These are phyloP conservation scores for Myiozetetes cayanensis DNA, from an alignment of 2,113 vertebrate species.

Conservation along the genomic window DNA sequence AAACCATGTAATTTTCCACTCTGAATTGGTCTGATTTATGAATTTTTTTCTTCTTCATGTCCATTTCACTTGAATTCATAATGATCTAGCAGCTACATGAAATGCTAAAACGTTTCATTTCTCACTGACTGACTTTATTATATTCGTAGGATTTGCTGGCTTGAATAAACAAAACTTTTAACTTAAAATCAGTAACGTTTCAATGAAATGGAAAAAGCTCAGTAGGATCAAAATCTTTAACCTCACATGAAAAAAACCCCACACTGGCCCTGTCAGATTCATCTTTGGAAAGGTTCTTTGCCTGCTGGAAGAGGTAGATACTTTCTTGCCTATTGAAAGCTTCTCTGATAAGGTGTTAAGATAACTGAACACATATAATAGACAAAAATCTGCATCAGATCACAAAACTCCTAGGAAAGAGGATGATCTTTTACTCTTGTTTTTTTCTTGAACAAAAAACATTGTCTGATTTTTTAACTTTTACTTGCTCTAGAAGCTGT, in stretches of 20 bases:
- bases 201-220: neutral
- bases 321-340: neutral
- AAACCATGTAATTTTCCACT: neutral
- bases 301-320: neutral
- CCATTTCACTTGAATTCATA: neutral
- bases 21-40: neutral
- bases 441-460: neutral
- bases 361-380: neutral
- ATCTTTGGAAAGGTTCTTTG: neutral
- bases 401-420: neutral
- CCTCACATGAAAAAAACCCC: neutral
- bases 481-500: neutral
- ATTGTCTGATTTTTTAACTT: neutral
- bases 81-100: neutral
- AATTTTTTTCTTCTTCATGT: neutral
- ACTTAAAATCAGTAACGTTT: neutral
- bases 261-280: neutral
- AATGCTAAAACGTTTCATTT: neutral
- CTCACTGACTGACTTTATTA: neutral
- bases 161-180: neutral
- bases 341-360: neutral
- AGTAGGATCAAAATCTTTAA: neutral
- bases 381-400: neutral
- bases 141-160: neutral
- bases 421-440: neutral